Base-by-base conservation (phyloP, 2,113 vertebrate species). In the Pandion haliaetus region DNA sequence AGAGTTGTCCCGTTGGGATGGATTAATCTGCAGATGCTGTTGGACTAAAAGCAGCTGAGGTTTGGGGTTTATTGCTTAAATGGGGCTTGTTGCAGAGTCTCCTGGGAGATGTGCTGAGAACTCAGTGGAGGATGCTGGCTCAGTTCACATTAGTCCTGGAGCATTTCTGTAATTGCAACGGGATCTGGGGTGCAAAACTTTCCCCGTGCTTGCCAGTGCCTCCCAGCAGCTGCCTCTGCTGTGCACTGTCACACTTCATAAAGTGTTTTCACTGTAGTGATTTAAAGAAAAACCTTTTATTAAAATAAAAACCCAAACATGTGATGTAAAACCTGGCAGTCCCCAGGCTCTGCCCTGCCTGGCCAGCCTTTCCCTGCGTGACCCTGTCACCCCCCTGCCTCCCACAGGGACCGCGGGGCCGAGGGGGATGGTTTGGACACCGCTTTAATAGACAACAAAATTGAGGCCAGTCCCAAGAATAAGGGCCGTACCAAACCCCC, bases 221-320 rank as follows among this genome's bases (percentile, higher is more conserved):
- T 94, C 63, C 76, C 5, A 8, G 25, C 87, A 91, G 73, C 66
- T 12, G 3, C n/a, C n/a, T 40, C 47, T 14, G 25, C 66, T 0
- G 0, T 12, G 42, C 0, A 5, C n/a, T 50, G 40, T 42, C 10
- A 3, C 0, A 3, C 63, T 54, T 63, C 10, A 8, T 21, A 14
- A 57, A n/a, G 54, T 4, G 20, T 32, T 78, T 17, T 66, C 32
- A 21, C n/a, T 1, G 1, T 2, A 44, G 28, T 6, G 25, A 36
- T n/a, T 47, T 34, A 47, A 70, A 65, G 26, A 45, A 65, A 65
- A n/a, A 3, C 19, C 31, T 47, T 72, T 90, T 11, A 4, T 87
- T 54, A 4, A 29, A 29, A 54, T 29, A 17, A 54, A 49, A 49
- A 49, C 50, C 50, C 50, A 52, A 17, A 1, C 3, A 4, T 42